Evolutionary conservation across 92 coral and sea anemone genomes (phyloP).

Genomic region (Parazoanthus swiftii): DNA sequence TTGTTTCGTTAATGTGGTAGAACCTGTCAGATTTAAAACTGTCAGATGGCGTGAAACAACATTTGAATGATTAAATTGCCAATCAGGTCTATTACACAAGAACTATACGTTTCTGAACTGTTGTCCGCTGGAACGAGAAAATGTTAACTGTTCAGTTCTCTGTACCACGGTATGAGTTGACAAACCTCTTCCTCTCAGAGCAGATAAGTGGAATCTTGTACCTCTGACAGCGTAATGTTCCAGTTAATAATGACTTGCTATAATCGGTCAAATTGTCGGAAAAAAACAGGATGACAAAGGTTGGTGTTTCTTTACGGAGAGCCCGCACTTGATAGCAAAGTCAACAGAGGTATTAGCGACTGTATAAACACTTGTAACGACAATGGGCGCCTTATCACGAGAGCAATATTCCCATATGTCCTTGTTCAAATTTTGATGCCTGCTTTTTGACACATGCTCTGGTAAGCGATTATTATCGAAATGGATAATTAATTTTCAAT

Average conservation of each 20-base stretch:
- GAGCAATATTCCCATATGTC: neutral
- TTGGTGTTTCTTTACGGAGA: neutral
- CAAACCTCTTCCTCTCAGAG: neutral
- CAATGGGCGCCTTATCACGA: slow-evolving; percentile 18
- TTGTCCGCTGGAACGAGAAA: neutral
- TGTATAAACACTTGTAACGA: slow-evolving; percentile 17
- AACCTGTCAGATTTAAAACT: neutral
- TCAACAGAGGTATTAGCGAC: slow-evolving; percentile 28
- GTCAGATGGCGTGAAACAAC: neutral
- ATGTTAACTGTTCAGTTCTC: neutral
- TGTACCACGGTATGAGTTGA: neutral
- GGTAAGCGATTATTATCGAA: slow-evolving; percentile 21
- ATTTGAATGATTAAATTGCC: neutral
- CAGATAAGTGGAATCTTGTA: slow-evolving; percentile 34
- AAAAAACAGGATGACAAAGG: slow-evolving; percentile 10
- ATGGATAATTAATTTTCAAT: slow-evolving; percentile 40
- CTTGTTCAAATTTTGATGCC: slow-evolving; percentile 2
- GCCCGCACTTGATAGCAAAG: slow-evolving; percentile 5
- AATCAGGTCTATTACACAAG: neutral
- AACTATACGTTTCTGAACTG: neutral
- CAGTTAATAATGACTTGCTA: slow-evolving; percentile 11
- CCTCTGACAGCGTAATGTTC: slow-evolving; percentile 22
- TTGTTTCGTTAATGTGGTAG: neutral
- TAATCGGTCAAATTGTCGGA: slow-evolving; percentile 17
- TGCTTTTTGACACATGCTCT: neutral